phyloP scores from a whole-genome alignment of 2,797 vertebrate species.

The Sparus aurata region DNA sequence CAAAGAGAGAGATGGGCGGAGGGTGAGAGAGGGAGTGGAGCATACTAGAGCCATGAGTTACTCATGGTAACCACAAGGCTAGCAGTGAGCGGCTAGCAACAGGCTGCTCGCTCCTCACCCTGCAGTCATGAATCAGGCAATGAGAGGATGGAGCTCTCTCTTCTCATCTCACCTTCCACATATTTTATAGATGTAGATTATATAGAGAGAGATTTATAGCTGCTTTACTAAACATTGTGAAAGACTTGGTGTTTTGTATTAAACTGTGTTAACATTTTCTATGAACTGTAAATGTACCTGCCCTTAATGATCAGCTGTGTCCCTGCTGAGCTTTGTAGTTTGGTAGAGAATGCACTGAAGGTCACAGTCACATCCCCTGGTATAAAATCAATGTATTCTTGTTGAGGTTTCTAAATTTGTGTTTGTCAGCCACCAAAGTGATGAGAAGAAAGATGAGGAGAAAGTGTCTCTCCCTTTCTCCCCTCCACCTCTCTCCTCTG shows the following conservation, averaged over 20 bases:
- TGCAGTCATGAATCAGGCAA: not conserved
- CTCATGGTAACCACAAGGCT: slow-evolving; percentile 63
- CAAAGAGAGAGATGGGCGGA: slow-evolving; percentile 26
- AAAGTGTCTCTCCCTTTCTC: slow-evolving; percentile 20
- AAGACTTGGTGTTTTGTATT: not conserved
- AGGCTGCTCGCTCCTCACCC: slow-evolving; percentile 25
- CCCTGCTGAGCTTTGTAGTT: slow-evolving; percentile 21
- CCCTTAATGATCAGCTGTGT: not conserved
- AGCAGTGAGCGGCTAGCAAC: slow-evolving; percentile 48
- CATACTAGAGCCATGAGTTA: slow-evolving; percentile 80
- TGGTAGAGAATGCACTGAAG: slow-evolving; percentile 30
- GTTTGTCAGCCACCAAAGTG: slow-evolving; percentile 32
- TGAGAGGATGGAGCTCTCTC: slow-evolving; percentile 2
- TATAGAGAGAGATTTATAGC: not conserved
- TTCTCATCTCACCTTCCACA: not conserved
- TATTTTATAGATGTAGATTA: no score
- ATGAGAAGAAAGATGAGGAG: slow-evolving; percentile 55
- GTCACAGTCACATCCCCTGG: slow-evolving; percentile 40
- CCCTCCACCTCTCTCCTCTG: slow-evolving; percentile 1
- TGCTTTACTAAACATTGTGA: not conserved
- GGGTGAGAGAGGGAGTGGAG: slow-evolving; percentile 69
- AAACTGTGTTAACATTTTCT: not conserved
- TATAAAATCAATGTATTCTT: slow-evolving; percentile 65
- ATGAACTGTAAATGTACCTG: not conserved
- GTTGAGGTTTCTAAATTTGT: slow-evolving; percentile 71